Conservation (phyloP, 2,888 invertebrate genomes). For the Petrophora chlorosata region DNA sequence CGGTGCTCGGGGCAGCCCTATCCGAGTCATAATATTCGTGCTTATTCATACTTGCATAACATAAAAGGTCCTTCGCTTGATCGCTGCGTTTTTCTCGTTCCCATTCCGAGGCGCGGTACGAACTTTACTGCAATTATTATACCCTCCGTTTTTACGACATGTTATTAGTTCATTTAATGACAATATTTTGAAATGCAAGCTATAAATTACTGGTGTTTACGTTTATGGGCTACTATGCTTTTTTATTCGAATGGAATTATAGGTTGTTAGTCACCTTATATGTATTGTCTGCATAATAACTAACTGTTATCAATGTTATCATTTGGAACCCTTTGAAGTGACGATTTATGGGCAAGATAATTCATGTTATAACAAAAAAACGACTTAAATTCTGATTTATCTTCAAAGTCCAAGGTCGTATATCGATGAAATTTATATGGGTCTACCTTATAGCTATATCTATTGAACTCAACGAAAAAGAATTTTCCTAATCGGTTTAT, state of each 20-base stretch:
- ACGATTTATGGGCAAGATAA: too few species aligned
- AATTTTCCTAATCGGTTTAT: too few species aligned
- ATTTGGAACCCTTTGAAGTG: too few species aligned
- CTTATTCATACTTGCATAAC: conserved; percentile 51
- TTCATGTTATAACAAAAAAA: too few species aligned
- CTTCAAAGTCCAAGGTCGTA: too few species aligned
- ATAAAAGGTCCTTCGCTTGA: conserved; percentile 47
- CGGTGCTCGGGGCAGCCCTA: conserved; percentile 34
- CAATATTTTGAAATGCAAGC: conserved; percentile 23
- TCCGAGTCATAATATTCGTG: conserved; percentile 47
- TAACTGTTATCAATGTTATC: neutral
- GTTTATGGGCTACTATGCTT: conserved; percentile 27
- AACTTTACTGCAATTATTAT: conserved; percentile 30
- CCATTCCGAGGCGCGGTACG: conserved; percentile 42
- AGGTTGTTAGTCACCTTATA: neutral
- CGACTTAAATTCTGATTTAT: too few species aligned
- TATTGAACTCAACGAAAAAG: too few species aligned
- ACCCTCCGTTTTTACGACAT: conserved; percentile 24
- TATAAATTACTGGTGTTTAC: conserved; percentile 18
- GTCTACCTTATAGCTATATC: too few species aligned
- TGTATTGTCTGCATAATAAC: too few species aligned
- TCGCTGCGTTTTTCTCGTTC: conserved; percentile 41
- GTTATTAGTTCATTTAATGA: conserved; percentile 28
- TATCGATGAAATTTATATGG: too few species aligned
- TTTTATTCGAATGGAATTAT: conserved; percentile 21